Conservation (phyloP, 2,797 vertebrate genomes). For the Limosa lapponica region DNA sequence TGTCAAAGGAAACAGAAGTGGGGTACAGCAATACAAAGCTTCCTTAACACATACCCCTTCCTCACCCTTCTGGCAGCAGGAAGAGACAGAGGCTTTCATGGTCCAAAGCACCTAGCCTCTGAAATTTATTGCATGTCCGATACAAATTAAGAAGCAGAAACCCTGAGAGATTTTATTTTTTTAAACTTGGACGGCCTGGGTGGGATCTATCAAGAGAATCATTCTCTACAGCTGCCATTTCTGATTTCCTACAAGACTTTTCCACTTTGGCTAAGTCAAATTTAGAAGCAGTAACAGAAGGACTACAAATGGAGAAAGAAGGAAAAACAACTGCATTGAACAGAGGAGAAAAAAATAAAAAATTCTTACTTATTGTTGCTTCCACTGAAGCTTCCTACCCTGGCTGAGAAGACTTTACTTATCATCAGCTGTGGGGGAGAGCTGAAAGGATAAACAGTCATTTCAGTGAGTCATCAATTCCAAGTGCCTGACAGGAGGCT, state of each 20-base stretch:
- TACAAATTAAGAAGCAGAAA: not conserved
- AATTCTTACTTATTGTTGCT: constrained; percentile 85
- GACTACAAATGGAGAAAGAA: not conserved
- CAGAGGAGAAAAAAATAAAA: not conserved
- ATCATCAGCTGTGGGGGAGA: constrained; percentile 90
- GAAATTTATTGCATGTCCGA: not conserved
- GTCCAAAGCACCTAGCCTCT: not conserved
- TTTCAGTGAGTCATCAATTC: constrained; percentile 19
- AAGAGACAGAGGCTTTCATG: not conserved
- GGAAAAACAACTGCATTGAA: not conserved
- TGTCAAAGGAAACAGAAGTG: not conserved
- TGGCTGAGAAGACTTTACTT: constrained; percentile 89
- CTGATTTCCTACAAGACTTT: not conserved
- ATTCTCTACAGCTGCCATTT: not conserved
- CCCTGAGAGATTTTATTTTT: not conserved
- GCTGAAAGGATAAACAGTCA: constrained; percentile 71
- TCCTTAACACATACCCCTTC: not conserved
- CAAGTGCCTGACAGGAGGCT: not conserved
- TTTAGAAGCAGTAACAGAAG: not conserved
- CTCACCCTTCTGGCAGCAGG: not conserved
- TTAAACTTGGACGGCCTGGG: not conserved
- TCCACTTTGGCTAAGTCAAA: not conserved
- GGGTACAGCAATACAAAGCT: not conserved
- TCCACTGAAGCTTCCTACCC: constrained; percentile 84
- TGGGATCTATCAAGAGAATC: not conserved